These are phyloP conservation scores for Anagrus nilaparvatae DNA, from an alignment of 1,140 invertebrate genomes.

Conservation along the genomic window DNA sequence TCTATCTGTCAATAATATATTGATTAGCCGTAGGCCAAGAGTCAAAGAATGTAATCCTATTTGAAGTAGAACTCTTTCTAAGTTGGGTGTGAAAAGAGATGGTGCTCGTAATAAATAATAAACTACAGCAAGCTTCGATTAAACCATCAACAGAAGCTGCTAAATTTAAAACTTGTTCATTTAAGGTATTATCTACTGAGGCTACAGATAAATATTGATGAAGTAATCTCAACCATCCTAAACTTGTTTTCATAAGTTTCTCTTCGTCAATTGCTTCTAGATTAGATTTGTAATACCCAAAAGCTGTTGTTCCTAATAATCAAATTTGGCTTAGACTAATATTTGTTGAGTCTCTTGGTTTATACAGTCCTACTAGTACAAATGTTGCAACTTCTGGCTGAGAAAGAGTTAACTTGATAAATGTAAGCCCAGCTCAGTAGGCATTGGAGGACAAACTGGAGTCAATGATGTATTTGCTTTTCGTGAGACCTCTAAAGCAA, in stretches of 20 bases:
- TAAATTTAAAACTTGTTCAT: constrained; percentile 44
- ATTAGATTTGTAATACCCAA: constrained; percentile 47
- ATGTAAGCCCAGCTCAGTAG: constrained; percentile 76
- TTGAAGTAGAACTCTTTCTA: constrained; percentile 52
- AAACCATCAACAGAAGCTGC: constrained; percentile 57
- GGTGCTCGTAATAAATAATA: constrained; percentile 60
- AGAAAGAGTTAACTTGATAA: constrained; percentile 70
- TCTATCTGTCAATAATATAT: constrained; percentile 48
- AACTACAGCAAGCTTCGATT: constrained; percentile 61
- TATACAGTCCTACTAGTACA: constrained; percentile 56
- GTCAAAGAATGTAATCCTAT: constrained; percentile 50
- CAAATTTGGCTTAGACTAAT: constrained; percentile 80
- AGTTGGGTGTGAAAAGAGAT: constrained; percentile 50
- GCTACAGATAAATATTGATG: constrained; percentile 55
- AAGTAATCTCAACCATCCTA: constrained; percentile 58
- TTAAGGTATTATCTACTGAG: constrained; percentile 34
- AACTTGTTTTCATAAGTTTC: constrained; percentile 42
- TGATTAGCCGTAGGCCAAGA: constrained; percentile 48
- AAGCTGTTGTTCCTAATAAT: constrained; percentile 71
- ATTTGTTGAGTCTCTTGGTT: constrained; percentile 76
- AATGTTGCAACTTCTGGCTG: constrained; percentile 69
- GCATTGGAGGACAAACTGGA: constrained; percentile 60
- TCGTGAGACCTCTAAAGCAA: constrained; percentile 65
- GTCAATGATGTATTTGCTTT: constrained; percentile 48
- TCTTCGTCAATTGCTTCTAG: constrained; percentile 37